phyloP scores from a whole-genome alignment of 2,797 vertebrate species.

The Sebastolobus alascanus region DNA sequence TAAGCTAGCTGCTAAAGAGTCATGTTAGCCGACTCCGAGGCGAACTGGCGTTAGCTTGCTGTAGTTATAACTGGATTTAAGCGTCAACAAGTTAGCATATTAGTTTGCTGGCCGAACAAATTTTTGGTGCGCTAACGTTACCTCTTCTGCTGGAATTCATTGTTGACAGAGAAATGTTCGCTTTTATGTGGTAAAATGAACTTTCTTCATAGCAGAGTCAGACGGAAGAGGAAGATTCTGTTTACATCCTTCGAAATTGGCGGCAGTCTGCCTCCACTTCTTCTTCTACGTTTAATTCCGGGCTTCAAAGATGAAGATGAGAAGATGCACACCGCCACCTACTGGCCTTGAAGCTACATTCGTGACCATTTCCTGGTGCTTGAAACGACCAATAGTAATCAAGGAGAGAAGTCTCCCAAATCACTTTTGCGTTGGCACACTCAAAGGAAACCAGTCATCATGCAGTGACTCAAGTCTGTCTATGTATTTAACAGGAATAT shows the following conservation, averaged over 20 bases:
- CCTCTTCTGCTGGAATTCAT: constrained; percentile 73
- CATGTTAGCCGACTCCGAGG: neutral
- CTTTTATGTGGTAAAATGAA: neutral
- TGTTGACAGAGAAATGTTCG: neutral
- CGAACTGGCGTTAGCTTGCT: neutral
- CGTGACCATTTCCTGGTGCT: neutral
- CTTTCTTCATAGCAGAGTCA: neutral
- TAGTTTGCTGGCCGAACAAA: neutral
- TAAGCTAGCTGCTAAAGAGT: too few species aligned
- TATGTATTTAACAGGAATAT: neutral
- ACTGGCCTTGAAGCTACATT: too few species aligned
- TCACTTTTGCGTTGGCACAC: too few species aligned
- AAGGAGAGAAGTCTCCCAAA: too few species aligned
- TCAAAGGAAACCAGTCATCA: too few species aligned
- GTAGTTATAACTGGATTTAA: neutral
- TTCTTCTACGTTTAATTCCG: neutral
- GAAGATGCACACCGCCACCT: neutral
- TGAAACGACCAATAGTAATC: neutral
- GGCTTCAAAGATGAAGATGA: neutral
- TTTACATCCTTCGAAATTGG: constrained; percentile 78
- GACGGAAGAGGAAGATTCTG: neutral
- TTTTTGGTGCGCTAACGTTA: constrained; percentile 18
- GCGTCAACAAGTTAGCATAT: neutral
- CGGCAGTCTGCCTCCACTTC: constrained; percentile 30
- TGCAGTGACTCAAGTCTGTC: too few species aligned